Base-by-base conservation (phyloP, 2,113 vertebrate genomes). In the Lampris megalopsis region DNA sequence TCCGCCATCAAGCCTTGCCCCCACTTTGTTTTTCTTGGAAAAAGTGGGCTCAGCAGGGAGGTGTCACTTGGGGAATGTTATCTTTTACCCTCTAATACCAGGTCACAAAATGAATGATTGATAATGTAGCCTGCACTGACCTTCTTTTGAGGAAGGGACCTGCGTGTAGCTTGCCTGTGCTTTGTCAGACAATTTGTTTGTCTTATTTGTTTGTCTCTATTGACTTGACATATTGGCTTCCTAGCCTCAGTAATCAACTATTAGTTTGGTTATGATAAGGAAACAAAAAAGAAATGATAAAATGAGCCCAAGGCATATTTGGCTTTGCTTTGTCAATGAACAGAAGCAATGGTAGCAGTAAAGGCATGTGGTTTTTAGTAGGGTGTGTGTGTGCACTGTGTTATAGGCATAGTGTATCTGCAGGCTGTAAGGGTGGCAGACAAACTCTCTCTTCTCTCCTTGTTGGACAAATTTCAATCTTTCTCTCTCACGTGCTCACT, bases 121-220 rank as follows among this genome's bases (percentile, higher is more conserved):
- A 73, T 73, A 61, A 84, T 1, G 9, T 56, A 48, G 64, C 56
- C 58, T 59, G n/a, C 63, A 50, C 62, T 67, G 24, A 24, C 24
- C 71, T 73, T 41, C 47, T 84, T 80, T 86, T 83, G 58, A 83
- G 81, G 82, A 86, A 86, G 54, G 2, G 24, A 52, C 53, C 57
- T 24, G 36, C 50, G 1, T 53, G 47, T 70, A 13, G 43, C 11
- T 8, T 6, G 54, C 13, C 10, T n/a, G 52, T 70, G 24, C 38
- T 9, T 8, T 6, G 54, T 10, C 10, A 13, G 52, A n/a, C 9
- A n/a, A 45, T 53, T 48, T 48, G 4, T 5, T 47, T 62, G 1
- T 0, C 5, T 40, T 35, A 42, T 7, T 45, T 59, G 43, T 37
- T 42, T 50, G 63, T 4, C 4, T 45, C 41, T 5, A 5, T 61